Percentiles rank a stretch among this genome's conserved stretches.
These are phyloP conservation scores for Cichladusa arquata DNA, from an alignment of 2,113 vertebrate species.

Conservation along the genomic window DNA sequence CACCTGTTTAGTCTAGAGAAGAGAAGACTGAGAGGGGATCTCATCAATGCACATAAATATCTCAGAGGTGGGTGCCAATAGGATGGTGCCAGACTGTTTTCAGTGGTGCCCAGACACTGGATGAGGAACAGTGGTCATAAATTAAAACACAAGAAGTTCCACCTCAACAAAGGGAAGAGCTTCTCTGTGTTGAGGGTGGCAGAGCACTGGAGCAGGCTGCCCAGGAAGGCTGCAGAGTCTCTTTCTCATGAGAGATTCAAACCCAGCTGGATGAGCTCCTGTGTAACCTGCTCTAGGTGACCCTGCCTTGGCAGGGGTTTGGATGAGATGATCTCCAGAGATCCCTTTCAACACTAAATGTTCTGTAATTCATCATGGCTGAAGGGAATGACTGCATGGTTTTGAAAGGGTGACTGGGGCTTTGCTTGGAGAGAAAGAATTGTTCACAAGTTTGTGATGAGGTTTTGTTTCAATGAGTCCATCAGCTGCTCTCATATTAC, in stretches of 20 bases:
- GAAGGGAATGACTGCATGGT: background rate
- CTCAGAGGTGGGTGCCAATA: background rate
- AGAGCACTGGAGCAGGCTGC: background rate
- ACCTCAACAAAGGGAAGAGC: background rate
- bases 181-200: background rate
- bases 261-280: background rate
- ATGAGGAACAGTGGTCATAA: rapidly evolving
- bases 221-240: background rate
- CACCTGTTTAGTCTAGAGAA: no score
- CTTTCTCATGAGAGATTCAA: background rate
- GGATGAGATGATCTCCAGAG: background rate
- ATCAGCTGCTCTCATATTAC: background rate
- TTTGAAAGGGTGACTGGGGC: background rate
- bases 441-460: background rate
- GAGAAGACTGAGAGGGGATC: no score
- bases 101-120: background rate
- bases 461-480: background rate
- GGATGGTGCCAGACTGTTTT: background rate
- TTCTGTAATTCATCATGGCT: background rate
- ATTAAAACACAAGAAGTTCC: background rate
- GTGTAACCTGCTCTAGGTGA: background rate
- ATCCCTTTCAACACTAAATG: background rate
- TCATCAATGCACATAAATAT: background rate
- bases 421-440: background rate
- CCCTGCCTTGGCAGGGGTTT: background rate